phyloP scores from a whole-genome alignment of 2,888 invertebrate species.

The Teleogryllus oceanicus region DNA sequence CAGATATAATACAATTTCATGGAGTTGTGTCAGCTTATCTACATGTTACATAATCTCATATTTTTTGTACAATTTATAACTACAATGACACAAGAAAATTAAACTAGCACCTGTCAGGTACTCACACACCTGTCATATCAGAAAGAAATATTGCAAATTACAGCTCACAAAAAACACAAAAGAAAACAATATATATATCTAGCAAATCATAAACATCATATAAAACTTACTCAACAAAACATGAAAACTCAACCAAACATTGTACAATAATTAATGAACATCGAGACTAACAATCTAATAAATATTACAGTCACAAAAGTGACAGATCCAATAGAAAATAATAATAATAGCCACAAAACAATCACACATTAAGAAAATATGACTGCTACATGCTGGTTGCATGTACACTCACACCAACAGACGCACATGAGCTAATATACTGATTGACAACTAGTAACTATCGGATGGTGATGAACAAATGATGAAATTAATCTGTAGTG shows the following conservation, averaged over 20 bases:
- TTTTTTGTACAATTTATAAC: neutral
- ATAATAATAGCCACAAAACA: too few species aligned
- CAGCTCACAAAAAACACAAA: too few species aligned
- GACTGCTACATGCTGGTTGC: too few species aligned
- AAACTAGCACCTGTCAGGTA: too few species aligned
- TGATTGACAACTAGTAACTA: too few species aligned
- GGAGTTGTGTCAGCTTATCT: too few species aligned
- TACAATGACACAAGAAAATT: neutral
- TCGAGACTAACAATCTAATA: conserved; percentile 1
- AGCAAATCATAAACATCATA: neutral
- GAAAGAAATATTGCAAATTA: too few species aligned
- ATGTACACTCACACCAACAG: too few species aligned
- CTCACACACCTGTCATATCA: too few species aligned
- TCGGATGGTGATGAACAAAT: neutral
- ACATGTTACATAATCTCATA: neutral
- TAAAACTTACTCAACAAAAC: neutral
- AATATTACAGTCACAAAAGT: neutral
- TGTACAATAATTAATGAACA: neutral
- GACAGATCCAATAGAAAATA: neutral
- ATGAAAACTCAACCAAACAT: neutral
- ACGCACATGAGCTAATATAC: too few species aligned
- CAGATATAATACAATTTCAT: too few species aligned
- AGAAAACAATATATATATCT: neutral
- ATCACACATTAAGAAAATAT: too few species aligned
- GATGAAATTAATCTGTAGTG: conserved; percentile 23